These are phyloP conservation scores for Botrylloides violaceus DNA, from an alignment of 23 tunicate species.

Conservation along the genomic window DNA sequence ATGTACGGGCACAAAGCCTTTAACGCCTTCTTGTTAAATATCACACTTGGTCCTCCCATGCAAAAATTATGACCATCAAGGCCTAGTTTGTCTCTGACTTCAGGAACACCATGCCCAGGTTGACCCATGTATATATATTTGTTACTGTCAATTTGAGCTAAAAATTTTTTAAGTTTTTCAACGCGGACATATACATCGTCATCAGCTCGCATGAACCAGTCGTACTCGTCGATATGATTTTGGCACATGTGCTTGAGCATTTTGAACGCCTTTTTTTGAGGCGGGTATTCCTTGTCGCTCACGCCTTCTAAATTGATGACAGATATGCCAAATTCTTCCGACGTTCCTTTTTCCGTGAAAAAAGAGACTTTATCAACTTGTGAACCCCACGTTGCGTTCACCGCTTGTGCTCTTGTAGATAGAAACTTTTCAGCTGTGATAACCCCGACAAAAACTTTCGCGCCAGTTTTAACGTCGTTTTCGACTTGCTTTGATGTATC, in stretches of 20 bases:
- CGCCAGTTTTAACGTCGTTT: constrained; percentile 18
- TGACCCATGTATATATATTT: constrained; percentile 90
- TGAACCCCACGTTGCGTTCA: constrained; percentile 82
- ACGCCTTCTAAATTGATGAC: constrained; percentile 59
- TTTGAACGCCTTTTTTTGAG: constrained; percentile 73
- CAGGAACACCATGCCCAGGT: constrained; percentile 90
- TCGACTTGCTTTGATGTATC: constrained; percentile 3
- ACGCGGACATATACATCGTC: constrained; percentile 85
- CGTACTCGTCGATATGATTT: constrained; percentile 69
- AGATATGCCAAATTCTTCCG: constrained; percentile 46
- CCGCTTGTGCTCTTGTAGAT: constrained; percentile 49
- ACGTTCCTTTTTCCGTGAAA: constrained; percentile 42
- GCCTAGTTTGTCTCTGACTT: constrained; percentile 70
- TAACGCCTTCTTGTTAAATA: constrained; percentile 64
- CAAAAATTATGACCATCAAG: constrained; percentile 94
- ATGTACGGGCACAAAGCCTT: constrained; percentile 85
- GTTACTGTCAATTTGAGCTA: constrained; percentile 52
- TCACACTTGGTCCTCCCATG: constrained; percentile 94
- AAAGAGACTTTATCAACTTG: constrained; percentile 77
- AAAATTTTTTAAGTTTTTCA: constrained; percentile 39
- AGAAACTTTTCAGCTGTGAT: constrained; percentile 87
- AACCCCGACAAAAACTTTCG: constrained; percentile 69
- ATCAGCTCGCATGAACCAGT: constrained; percentile 91
- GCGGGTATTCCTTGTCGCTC: constrained; percentile 82
- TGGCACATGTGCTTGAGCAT: constrained; percentile 85